Evolutionary conservation across 92 coral and sea anemone species (phyloP).

Genomic region (Desmophyllum pertusum): DNA sequence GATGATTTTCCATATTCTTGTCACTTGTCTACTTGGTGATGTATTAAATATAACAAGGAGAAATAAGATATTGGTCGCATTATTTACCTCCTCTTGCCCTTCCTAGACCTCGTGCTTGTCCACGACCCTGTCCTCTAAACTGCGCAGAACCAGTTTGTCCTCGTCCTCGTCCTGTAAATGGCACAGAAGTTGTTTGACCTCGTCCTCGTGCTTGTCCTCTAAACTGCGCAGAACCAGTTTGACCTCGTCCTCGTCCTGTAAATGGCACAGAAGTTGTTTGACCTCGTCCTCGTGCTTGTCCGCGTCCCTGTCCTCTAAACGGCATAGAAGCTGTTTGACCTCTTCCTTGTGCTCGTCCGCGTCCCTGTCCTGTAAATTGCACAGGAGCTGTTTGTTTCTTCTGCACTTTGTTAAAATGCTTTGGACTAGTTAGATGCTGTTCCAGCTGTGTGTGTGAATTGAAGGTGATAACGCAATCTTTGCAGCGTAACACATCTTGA

Average conservation of each 20-base stretch:
- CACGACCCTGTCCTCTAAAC: not conserved
- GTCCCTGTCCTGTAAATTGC: slow-evolving; percentile 21
- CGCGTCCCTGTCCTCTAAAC: not conserved
- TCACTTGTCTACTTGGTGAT: no score
- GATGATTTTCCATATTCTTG: no score
- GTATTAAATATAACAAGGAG: no score
- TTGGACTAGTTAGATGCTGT: slow-evolving; percentile 81
- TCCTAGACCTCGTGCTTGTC: not conserved
- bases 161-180: not conserved
- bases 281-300: not conserved
- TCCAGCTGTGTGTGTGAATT: slow-evolving; percentile 77
- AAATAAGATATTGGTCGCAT: not conserved
- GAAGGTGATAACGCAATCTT: slow-evolving; percentile 65
- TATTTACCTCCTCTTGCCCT: not conserved
- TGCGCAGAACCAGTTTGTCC: not conserved
- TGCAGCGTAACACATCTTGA: slow-evolving; percentile 57
- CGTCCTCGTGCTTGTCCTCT: slow-evolving; percentile 28
- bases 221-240: not conserved
- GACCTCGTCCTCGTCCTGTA: slow-evolving; percentile 24
- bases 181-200: not conserved
- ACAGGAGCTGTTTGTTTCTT: not conserved
- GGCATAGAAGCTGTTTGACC: not conserved
- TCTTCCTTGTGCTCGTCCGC: not conserved
- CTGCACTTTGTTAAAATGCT: slow-evolving; percentile 42
- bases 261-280: not conserved